Percentiles rank a stretch among this genome's conserved stretches.
Evolutionary conservation across 2,888 invertebrate species (phyloP).

Genomic region (Tupiocoris notatus): DNA sequence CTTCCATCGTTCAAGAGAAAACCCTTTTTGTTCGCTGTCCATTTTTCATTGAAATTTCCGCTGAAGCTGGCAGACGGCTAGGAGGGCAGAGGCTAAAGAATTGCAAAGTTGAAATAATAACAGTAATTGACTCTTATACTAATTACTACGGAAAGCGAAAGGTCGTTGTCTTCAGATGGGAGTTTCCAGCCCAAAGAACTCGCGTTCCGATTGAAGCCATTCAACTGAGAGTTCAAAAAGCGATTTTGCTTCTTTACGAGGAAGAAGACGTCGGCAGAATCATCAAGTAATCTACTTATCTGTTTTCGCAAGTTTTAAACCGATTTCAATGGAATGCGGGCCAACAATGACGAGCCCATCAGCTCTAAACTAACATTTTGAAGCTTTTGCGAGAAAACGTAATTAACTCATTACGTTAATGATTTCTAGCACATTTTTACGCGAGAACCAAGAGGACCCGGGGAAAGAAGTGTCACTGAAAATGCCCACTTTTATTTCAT

Average conservation of each 20-base stretch:
- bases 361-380: slow-evolving; percentile 15
- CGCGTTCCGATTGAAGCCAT: slow-evolving; percentile 23
- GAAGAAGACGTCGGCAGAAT: slow-evolving; percentile 10
- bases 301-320: slow-evolving; percentile 29
- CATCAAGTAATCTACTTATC: slow-evolving; percentile 34
- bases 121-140: slow-evolving; percentile 34
- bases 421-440: too few relatives aligned
- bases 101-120: slow-evolving; percentile 28
- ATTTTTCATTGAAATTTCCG: background rate
- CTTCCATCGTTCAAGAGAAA: too few relatives aligned
- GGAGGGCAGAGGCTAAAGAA: background rate
- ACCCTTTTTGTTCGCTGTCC: background rate
- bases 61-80: background rate
- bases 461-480: too few relatives aligned
- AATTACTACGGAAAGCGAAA: slow-evolving; percentile 21
- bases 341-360: slow-evolving; percentile 28
- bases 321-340: slow-evolving; percentile 24
- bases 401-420: slow-evolving; percentile 34
- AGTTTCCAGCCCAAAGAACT: slow-evolving; percentile 15
- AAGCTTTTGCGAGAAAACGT: background rate
- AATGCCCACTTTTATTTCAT: too few relatives aligned
- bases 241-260: slow-evolving; percentile 19
- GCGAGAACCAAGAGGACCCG: too few relatives aligned
- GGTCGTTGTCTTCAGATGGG: background rate
- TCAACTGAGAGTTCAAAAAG: slow-evolving; percentile 30